Evolutionary conservation across 1,140 invertebrate genomes (phyloP).

Genomic region (Ganaspis sp.): DNA sequence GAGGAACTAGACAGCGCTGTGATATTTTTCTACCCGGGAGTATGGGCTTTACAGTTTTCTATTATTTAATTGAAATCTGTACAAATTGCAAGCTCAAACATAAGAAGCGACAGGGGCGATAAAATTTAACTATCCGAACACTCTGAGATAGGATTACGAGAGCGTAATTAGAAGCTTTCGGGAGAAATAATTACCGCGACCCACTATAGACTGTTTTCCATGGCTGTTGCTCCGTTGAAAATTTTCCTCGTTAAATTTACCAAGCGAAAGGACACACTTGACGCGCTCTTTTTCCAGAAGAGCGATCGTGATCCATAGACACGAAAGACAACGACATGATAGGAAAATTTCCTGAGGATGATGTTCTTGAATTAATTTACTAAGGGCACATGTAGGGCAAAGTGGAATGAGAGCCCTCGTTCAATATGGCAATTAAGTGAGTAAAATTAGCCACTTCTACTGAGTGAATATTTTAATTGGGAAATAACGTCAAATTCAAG

Average conservation of each 20-base stretch:
- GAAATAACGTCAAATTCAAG: background rate
- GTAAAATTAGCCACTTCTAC: background rate
- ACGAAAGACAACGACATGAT: conserved; percentile 20
- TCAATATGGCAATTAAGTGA: conserved; percentile 5
- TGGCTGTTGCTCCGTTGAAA: background rate
- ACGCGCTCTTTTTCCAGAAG: conserved; percentile 19
- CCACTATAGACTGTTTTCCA: conserved; percentile 45
- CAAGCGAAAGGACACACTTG: conserved; percentile 9
- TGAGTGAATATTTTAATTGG: conserved; percentile 6
- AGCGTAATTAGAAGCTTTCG: conserved; percentile 59
- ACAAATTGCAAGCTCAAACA: background rate
- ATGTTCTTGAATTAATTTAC: conserved; percentile 20
- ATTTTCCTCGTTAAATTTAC: conserved; percentile 12
- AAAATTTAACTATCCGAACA: conserved; percentile 58
- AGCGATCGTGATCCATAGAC: conserved; percentile 19
- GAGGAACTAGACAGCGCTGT: no score
- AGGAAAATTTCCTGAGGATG: background rate
- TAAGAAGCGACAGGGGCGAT: conserved; percentile 31
- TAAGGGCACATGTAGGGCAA: conserved; percentile 3
- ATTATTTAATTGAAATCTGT: background rate
- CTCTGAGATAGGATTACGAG: conserved; percentile 53
- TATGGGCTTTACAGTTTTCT: no score
- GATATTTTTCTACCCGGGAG: no score
- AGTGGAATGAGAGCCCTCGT: background rate
- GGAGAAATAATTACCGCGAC: conserved; percentile 57